phyloP scores from a whole-genome alignment of 1,140 invertebrate species.

The Apis dorsata region DNA sequence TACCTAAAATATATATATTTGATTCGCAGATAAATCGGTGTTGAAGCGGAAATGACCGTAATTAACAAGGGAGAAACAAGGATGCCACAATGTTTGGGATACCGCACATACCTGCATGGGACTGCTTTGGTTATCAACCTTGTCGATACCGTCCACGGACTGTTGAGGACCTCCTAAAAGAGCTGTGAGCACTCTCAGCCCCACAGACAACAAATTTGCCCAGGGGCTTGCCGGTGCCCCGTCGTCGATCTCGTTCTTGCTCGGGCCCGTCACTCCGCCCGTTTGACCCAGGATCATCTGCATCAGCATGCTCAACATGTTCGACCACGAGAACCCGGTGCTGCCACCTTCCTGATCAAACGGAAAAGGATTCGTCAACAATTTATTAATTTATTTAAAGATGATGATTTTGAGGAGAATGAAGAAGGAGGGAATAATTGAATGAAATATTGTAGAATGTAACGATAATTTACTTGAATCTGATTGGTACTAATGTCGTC shows the following conservation, averaged over 20 bases:
- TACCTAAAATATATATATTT: neutral
- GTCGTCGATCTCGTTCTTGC: constrained; percentile 88
- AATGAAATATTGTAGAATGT: too few relatives aligned
- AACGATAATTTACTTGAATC: constrained; percentile 81
- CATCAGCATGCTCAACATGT: constrained; percentile 91
- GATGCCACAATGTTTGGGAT: too few relatives aligned
- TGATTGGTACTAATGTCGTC: constrained; percentile 91
- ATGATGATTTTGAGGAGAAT: too few relatives aligned
- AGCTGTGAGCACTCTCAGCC: constrained; percentile 90
- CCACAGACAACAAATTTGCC: constrained; percentile 91
- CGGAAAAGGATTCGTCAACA: neutral
- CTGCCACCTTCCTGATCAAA: constrained; percentile 80
- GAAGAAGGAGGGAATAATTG: neutral
- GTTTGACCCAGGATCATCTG: constrained; percentile 89
- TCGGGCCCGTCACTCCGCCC: constrained; percentile 83
- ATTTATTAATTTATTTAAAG: neutral
- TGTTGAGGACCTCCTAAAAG: constrained; percentile 87
- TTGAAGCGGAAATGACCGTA: constrained; percentile 23
- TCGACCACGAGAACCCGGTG: constrained; percentile 90
- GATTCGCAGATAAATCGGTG: neutral
- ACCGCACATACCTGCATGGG: constrained; percentile 89
- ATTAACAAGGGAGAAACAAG: neutral
- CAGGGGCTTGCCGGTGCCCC: constrained; percentile 87
- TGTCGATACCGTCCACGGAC: constrained; percentile 90
- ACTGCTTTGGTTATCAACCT: constrained; percentile 89